These are phyloP conservation scores for Cheirogaleus medius DNA, from an alignment of 2,113 vertebrate genomes.

Conservation along the genomic window DNA sequence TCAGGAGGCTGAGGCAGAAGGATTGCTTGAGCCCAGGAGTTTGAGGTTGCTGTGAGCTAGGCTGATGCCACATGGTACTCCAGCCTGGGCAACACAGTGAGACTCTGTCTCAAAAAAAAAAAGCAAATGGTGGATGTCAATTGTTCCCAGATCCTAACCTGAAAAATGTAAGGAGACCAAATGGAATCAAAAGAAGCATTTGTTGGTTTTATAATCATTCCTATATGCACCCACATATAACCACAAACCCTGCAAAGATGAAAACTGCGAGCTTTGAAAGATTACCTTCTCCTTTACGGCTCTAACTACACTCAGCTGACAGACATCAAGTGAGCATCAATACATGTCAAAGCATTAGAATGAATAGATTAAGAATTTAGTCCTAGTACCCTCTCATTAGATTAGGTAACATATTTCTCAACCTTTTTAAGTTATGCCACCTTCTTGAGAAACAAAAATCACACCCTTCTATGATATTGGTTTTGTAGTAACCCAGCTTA, in stretches of 20 bases:
- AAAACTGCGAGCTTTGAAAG: not conserved
- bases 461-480: not conserved
- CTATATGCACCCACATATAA: not conserved
- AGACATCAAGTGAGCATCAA: not conserved
- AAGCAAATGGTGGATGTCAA: conserved; percentile 5
- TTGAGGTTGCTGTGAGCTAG: no score
- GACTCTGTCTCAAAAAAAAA: not conserved
- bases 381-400: not conserved
- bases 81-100: no score
- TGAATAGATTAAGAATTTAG: not conserved
- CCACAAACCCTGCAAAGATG: not conserved
- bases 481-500: not conserved
- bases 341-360: not conserved
- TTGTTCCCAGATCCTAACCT: not conserved
- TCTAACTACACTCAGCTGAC: not conserved
- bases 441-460: conserved; percentile 32
- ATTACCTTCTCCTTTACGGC: not conserved
- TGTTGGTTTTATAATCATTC: not conserved
- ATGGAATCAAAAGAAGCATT: not conserved
- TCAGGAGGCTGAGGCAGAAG: no score
- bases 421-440: not conserved
- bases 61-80: no score
- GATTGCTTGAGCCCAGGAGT: no score
- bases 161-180: not conserved
- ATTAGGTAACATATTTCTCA: not conserved